Base-by-base conservation (phyloP, 2,797 vertebrate genomes). In the Furcifer pardalis region DNA sequence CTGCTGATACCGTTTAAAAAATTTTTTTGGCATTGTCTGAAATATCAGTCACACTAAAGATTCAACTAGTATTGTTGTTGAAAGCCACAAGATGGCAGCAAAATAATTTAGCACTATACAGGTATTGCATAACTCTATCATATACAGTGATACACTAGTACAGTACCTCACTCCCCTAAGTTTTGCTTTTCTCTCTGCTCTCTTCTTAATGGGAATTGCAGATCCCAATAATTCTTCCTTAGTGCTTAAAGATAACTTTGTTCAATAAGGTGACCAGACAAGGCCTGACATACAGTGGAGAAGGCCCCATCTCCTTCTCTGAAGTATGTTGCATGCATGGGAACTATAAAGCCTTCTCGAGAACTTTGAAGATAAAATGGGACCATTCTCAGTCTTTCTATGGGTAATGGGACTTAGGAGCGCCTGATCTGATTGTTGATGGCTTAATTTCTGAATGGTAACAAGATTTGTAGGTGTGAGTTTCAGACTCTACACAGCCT, bases 31-130 rank as follows among this genome's bases (percentile, higher is more conserved):
- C 32, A 27, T 82, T 62, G 52, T 56, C 44, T 83, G 62, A 65
- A 65, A 32, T 21, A 59, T 59, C 21, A 37, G 59, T 59, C 5
- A 35, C 35, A 19, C 52, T 23, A 9, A 2, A 80, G 32, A 60
- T 44, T 81, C 32, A 62, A 82, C 72, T 40, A 46, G 27, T 32
- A 32, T 56, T 77, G 17, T 27, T 77, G 27, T 42, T 69, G 59
- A 44, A 69, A 69, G 1, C 74, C 82, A 84, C 74, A 77, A 12
- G 82, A 44, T 77, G 82, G 74, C 82, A 77, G 65, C 52, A 84
- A 42, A 77, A 56, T 42, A 15, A 66, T n/a, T 27, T 44, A n/a
- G 10, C 23, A 49, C 9, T 74, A 65, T n/a, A n/a, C n/a, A n/a
- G n/a, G n/a, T n/a, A n/a, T n/a, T n/a, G n/a, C n/a, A n/a, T n/a